Evolutionary conservation across 2,113 vertebrate species (phyloP), one percentile per base, ranked within the genome.

Genomic region (Misgurnus mizolepis): DNA sequence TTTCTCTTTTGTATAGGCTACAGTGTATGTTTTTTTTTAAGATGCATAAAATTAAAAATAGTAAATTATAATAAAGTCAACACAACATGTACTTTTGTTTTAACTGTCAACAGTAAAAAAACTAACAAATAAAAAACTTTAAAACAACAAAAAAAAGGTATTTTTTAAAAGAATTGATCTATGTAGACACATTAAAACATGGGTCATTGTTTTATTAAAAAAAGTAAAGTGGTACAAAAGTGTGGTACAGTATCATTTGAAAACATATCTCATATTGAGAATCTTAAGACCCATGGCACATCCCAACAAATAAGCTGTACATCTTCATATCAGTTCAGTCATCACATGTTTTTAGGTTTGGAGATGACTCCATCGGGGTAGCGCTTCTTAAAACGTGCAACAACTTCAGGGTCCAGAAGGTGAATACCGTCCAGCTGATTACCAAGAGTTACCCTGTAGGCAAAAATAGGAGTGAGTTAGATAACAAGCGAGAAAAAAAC

Each of bases 391-490:
- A 97, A 97, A 39, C 94, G 93, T 41, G 93, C 93, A 70, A 97
- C 96, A 0, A 97, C 95, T 11, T 97, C 96, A 0, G 96, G 96
- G 79, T 97, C 96, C 88, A 97, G 80, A 40, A 97, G 90, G 75
- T 97, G 96, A 82, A 97, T 97, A 4, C 96, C 96, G 47, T 97
- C 96, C 40, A 97, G 87, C 89, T 97, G 96, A 88, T 97, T 97
- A 79, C 96, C 96, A 7, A 97, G 91, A 2, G 96, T 97, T 70
- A 97, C 90, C 96, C 96, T 97, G 68, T 84, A 18, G 86, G 69
- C 27, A 78, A 81, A 15, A 64, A 55, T 73, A 56, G n/a, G 17
- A 6, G 39, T 14, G 2, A 22, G 10, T 72, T 11, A 72, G 39
- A 72, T 17, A 80, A 18, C 50, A 7, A 1, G 1, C 5, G 14